Base-by-base conservation (phyloP, 2,113 vertebrate genomes). In the Psettodes erumei region DNA sequence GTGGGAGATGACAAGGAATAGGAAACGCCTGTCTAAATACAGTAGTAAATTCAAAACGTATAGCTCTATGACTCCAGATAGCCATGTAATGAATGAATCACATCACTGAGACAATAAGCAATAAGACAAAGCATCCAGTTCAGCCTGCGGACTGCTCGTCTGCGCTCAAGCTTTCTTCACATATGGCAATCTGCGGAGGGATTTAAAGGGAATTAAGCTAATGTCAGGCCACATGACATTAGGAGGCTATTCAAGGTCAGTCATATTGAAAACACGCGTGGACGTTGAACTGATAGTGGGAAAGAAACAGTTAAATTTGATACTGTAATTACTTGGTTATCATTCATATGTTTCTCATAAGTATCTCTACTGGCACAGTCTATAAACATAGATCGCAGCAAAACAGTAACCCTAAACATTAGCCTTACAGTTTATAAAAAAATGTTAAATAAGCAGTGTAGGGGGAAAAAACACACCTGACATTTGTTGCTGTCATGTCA, bases 131-230 rank as follows among this genome's bases (percentile, higher is more conserved):
- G 47, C n/a, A n/a, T n/a, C n/a, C n/a, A 48, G 33, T 25, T 19
- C 47, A 56, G 62, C 67, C 37, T 59, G 59, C 47, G 71, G 64
- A 63, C 76, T 65, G 77, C 55, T 38, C 66, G 42, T 42, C 59
- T 40, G 72, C 47, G 43, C 75, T 88, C 79, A 75, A n/a, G 75
- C 84, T 80, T 62, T n/a, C n/a, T n/a, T 81, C 76, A 73, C 88
- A 70, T 64, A 68, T 47, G 76, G 75, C 89, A 90, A 90, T 86
- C 91, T 85, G 88, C 56, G 50, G 82, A 70, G 73, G 86, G 90
- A 83, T 82, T 94, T 90, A 87, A 82, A 78, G 54, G 82, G 92
- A 88, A 87, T 94, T 94, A 83, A 77, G 68, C n/a, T n/a, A n/a
- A 79, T 30, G 69, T 27, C 61, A 71, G 56, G 69, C 65, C 76